Evolutionary conservation across 2,113 vertebrate species (phyloP), one percentile per base, ranked within the genome.

Genomic region (Spea multiplicata): DNA sequence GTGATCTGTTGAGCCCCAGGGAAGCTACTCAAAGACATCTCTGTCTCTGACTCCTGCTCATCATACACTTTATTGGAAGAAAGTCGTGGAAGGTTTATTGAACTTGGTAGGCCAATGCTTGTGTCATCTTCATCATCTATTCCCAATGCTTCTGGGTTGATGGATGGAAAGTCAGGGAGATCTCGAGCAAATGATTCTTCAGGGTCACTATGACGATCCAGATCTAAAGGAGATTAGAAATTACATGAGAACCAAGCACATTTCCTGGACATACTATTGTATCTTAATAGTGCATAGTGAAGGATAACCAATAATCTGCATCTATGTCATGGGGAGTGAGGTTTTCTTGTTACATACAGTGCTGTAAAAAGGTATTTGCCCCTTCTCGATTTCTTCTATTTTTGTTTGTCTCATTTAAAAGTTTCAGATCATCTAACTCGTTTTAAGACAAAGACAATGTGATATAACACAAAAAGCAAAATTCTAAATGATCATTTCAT

Each of bases 121-220:
- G 95, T 95, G 86, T 99, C 97, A 0, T 99, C 97, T 0, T 98
- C 96, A 0, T 99, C 97, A 3, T 98, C 97, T 86, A 98, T 90
- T 69, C 96, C 86, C 0, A 92, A 88, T 48, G 87, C 88, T 61
- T 98, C 96, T 0, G 96, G 95, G 70, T 97, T 98, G 78, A 99
- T 96, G 64, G 96, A 98, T 72, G 97, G 97, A 84, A 99, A 98
- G 83, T 97, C 96, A 0, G 93, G 93, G 30, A 99, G 96, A 83
- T 97, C 96, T 76, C 91, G 91, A 69, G 96, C 95, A 82, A 99
- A 98, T 9, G 96, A 97, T 75, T 98, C 97, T 84, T 99, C 97
- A 6, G 94, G 93, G 81, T 99, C 97, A 72, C 97, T 98, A 89
- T 97, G 97, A 73, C 95, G 91, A 2, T 98, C 96, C 16, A 98